Conservation (phyloP, 2,113 vertebrate species). For the Theristicus caerulescens region DNA sequence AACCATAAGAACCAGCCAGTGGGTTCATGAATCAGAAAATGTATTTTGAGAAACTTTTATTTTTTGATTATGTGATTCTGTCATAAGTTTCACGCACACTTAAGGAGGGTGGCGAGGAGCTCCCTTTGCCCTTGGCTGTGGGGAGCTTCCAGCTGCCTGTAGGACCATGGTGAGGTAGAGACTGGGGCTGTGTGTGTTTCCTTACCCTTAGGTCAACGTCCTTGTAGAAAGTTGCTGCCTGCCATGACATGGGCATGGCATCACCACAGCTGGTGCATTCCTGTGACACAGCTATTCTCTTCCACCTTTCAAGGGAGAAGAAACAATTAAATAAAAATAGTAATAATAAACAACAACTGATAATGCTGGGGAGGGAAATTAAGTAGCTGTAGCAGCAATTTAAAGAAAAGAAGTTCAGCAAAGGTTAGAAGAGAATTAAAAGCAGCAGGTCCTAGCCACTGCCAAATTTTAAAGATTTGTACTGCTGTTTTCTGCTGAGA, state of each 20-base stretch:
- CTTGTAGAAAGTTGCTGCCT: neutral
- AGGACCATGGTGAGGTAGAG: neutral
- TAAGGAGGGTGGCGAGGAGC: neutral
- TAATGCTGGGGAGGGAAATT: neutral
- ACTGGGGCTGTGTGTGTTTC: neutral
- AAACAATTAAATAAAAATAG: neutral
- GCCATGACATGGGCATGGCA: neutral
- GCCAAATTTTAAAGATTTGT: neutral
- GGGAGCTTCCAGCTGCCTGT: neutral
- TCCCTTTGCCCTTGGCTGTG: neutral
- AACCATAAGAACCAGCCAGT: neutral
- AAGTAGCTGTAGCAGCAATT: neutral
- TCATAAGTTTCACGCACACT: neutral
- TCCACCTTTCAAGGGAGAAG: neutral
- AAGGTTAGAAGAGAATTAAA: neutral
- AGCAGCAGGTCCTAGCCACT: neutral
- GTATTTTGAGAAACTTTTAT: neutral
- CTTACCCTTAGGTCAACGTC: neutral
- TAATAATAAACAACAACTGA: neutral
- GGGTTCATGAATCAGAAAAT: neutral
- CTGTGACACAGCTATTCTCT: neutral
- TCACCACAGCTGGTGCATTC: neutral
- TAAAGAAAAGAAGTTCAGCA: neutral
- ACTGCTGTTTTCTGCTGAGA: neutral
- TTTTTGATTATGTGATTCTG: neutral